A percentile compares a stretch with the other conserved stretches of the same genome.
Conservation (phyloP, 2,888 invertebrate species). For the Spisula subtruncata region DNA sequence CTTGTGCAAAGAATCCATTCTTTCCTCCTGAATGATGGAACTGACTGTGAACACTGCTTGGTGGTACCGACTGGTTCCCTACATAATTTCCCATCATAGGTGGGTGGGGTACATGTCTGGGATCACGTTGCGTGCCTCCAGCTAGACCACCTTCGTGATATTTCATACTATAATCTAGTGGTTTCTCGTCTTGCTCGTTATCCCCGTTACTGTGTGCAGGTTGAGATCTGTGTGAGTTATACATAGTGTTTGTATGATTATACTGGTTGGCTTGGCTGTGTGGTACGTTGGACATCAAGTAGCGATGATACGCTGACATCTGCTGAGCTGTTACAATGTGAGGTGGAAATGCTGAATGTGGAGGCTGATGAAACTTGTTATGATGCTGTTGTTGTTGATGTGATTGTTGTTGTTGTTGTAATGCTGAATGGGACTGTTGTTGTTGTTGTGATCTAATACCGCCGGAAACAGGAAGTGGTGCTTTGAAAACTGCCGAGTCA, state of each 20-base stretch:
- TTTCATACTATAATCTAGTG: constrained; percentile 83
- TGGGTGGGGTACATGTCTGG: constrained; percentile 55
- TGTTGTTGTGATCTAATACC: constrained; percentile 47
- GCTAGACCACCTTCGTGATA: constrained; percentile 65
- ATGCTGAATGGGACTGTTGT: constrained; percentile 17
- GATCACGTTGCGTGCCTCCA: constrained; percentile 13
- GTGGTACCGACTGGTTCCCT: constrained; percentile 58
- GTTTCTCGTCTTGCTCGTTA: constrained; percentile 76
- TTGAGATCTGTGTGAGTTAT: constrained; percentile 34
- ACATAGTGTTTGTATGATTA: constrained; percentile 28
- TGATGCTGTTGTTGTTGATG: constrained; percentile 55
- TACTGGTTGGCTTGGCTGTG: constrained; percentile 39
- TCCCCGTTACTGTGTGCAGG: constrained; percentile 43
- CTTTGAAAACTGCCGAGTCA: constrained; percentile 65
- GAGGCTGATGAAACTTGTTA: constrained; percentile 34
- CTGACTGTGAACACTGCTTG: constrained; percentile 49
- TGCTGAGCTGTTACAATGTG: constrained; percentile 34
- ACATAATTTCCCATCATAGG: constrained; percentile 78
- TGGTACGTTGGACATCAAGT: constrained; percentile 38
- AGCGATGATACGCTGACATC: constrained; percentile 45
- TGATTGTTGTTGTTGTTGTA: constrained; percentile 28
- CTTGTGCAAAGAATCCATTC: constrained; percentile 53
- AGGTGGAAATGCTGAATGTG: constrained; percentile 29
- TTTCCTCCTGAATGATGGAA: constrained; percentile 29
- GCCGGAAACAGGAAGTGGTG: constrained; percentile 59